phyloP scores from a whole-genome alignment of 2,113 vertebrate genomes.

The Rhodinocichla rosea region DNA sequence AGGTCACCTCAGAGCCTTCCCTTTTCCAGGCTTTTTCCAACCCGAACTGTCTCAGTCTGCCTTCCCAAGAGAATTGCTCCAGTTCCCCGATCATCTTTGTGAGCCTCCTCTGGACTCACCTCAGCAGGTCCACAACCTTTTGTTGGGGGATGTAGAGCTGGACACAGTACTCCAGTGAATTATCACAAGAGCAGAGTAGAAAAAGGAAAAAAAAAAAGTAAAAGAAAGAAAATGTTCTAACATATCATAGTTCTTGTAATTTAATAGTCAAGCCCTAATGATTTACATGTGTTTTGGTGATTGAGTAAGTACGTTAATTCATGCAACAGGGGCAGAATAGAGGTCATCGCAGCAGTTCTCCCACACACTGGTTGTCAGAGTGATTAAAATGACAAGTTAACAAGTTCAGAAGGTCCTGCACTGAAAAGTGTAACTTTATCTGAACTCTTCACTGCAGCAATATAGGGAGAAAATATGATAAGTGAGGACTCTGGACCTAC shows the following conservation, averaged over 20 bases:
- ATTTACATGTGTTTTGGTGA: not conserved
- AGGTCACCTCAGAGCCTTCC: not conserved
- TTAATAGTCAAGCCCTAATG: not conserved
- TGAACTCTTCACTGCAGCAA: not conserved
- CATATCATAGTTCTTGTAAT: not conserved
- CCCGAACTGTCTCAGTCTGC: not conserved
- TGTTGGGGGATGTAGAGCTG: not conserved
- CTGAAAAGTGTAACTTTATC: not conserved
- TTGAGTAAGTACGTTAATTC: not conserved
- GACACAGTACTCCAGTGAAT: not conserved
- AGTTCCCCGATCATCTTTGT: not conserved
- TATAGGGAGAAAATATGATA: not conserved
- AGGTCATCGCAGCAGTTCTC: not conserved
- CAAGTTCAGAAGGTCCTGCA: not conserved
- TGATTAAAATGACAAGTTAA: not conserved
- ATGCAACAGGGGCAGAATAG: not conserved
- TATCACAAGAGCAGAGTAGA: not conserved
- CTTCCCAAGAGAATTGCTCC: not conserved
- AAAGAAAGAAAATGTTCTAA: not conserved
- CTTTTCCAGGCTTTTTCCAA: not conserved
- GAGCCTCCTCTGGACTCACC: not conserved
- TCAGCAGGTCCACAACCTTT: not conserved
- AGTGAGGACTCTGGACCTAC: not conserved
- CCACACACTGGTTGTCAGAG: not conserved
- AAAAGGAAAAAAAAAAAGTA: not conserved